phyloP scores from a whole-genome alignment of 2,888 invertebrate genomes.

The Thymelicus acteon region DNA sequence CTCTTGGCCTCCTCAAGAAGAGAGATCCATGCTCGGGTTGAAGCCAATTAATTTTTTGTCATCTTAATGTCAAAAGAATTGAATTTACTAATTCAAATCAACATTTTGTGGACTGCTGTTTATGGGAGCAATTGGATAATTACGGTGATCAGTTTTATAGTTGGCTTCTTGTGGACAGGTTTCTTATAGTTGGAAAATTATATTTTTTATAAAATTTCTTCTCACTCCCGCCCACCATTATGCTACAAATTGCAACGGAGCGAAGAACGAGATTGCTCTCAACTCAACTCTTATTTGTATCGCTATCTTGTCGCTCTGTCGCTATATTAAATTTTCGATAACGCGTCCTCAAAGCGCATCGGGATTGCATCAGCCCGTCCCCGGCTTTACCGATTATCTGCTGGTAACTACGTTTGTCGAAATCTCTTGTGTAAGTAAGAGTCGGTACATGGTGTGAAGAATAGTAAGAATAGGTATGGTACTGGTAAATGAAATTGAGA shows the following conservation, averaged over 20 bases:
- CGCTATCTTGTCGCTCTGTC: slow-evolving; percentile 12
- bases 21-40: too few relatives aligned
- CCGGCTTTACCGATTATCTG: slow-evolving; percentile 11
- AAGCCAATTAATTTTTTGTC: too few relatives aligned
- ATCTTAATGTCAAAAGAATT: too few relatives aligned
- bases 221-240: not conserved
- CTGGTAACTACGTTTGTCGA: slow-evolving; percentile 14
- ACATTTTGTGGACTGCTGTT: too few relatives aligned
- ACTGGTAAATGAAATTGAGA: not conserved
- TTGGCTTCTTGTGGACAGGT: too few relatives aligned
- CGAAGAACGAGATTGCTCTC: slow-evolving; percentile 14
- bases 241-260: slow-evolving; percentile 19
- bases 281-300: slow-evolving; percentile 11
- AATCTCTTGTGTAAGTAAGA: slow-evolving; percentile 4
- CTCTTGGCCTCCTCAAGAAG: too few relatives aligned
- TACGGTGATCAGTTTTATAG: too few relatives aligned
- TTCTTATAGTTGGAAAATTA: not conserved
- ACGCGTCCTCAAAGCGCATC: slow-evolving; percentile 22
- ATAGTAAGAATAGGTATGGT: not conserved
- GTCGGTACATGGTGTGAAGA: not conserved
- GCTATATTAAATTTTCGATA: slow-evolving; percentile 31
- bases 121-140: too few relatives aligned
- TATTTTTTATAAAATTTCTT: not conserved
- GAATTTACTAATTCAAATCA: too few relatives aligned
- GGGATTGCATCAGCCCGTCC: slow-evolving; percentile 19